Evolutionary conservation across 2,888 invertebrate genomes (phyloP).

Genomic region (Epinotia ramella): DNA sequence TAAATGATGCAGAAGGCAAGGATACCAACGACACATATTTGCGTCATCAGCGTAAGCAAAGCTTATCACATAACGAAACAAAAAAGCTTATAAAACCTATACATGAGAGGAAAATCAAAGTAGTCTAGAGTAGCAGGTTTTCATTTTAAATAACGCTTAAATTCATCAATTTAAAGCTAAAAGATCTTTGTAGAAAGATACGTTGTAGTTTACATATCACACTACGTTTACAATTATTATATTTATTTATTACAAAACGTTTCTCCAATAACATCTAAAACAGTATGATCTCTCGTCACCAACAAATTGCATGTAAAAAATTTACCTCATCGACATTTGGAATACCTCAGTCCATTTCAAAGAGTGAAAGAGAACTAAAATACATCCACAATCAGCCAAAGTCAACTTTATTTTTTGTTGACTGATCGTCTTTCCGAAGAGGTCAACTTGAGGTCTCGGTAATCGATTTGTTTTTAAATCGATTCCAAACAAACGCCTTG

Average conservation of each 20-base stretch:
- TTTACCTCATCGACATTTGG: neutral
- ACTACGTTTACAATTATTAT: too few relatives aligned
- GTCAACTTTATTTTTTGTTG: slow-evolving; percentile 21
- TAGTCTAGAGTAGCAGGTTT: too few relatives aligned
- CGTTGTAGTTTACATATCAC: neutral
- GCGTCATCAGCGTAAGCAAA: neutral
- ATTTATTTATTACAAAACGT: too few relatives aligned
- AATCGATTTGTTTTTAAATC: slow-evolving; percentile 43
- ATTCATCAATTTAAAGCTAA: neutral
- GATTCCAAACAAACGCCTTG: slow-evolving; percentile 42
- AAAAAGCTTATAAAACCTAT: neutral
- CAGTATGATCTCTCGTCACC: slow-evolving; percentile 1
- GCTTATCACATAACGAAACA: neutral
- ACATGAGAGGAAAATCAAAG: neutral
- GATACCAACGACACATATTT: neutral
- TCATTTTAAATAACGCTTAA: neutral
- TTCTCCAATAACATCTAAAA: neutral
- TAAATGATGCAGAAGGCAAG: neutral
- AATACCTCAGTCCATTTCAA: neutral
- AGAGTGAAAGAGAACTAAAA: neutral
- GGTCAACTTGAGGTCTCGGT: slow-evolving; percentile 32
- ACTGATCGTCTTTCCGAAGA: slow-evolving; percentile 25
- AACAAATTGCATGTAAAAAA: neutral
- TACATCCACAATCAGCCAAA: slow-evolving; percentile 1
- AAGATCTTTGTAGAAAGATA: neutral